Conservation (phyloP, 2,113 vertebrate genomes). For the Arvicanthis niloticus region DNA sequence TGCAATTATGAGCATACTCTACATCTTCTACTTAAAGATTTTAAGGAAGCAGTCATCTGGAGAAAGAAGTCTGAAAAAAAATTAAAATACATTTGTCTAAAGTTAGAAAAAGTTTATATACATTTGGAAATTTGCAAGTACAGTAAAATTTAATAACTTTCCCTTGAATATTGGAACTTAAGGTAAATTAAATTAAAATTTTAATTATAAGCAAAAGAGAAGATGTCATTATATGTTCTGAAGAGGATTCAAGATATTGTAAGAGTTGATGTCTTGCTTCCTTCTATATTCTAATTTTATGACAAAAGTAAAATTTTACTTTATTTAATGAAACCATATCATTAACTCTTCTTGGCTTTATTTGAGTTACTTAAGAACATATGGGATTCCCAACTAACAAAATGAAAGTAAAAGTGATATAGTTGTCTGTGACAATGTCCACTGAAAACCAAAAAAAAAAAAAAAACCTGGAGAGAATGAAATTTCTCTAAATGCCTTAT, state of each 20-base stretch:
- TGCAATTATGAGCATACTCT: neutral
- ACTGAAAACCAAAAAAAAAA: neutral
- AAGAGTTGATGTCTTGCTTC: slow-evolving; percentile 42
- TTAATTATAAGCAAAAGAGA: slow-evolving; percentile 75
- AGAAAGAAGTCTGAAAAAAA: slow-evolving; percentile 51
- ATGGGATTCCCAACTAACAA: slow-evolving; percentile 46
- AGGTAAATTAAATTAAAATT: slow-evolving; percentile 78
- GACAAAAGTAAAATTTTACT: slow-evolving; percentile 35
- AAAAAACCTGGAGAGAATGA: neutral
- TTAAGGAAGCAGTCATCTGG: neutral
- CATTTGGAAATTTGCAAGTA: slow-evolving; percentile 74
- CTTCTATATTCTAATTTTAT: slow-evolving; percentile 53
- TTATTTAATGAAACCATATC: slow-evolving; percentile 71
- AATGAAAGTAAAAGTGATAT: slow-evolving; percentile 43
- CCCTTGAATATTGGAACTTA: slow-evolving; percentile 69
- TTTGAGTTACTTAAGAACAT: slow-evolving; percentile 9
- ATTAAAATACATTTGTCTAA: slow-evolving; percentile 54
- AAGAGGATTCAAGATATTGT: slow-evolving; percentile 67
- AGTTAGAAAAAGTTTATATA: slow-evolving; percentile 58
- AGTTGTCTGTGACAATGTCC: slow-evolving; percentile 12
- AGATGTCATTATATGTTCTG: slow-evolving; percentile 68
- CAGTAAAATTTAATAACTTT: slow-evolving; percentile 79
- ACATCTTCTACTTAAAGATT: neutral
- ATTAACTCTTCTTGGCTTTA: slow-evolving; percentile 40
- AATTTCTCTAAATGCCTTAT: neutral